Evolutionary conservation across 2,113 vertebrate genomes (phyloP).

Genomic region (Plotosus lineatus): DNA sequence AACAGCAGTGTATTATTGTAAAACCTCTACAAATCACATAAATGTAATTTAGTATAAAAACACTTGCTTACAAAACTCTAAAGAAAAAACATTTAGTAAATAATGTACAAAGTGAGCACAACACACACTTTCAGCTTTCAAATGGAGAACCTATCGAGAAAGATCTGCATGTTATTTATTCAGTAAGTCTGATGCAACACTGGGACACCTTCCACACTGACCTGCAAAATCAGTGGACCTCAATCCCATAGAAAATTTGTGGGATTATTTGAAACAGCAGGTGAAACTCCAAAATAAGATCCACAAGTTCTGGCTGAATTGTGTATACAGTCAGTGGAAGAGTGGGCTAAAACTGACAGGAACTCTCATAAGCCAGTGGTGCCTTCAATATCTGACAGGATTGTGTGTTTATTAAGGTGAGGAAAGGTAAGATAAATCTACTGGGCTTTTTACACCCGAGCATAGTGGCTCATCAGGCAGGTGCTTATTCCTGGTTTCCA

Average conservation of each 20-base stretch:
- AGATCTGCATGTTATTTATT: not conserved
- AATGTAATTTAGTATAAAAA: not conserved
- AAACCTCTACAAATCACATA: not conserved
- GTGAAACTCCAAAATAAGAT: slow-evolving; percentile 12
- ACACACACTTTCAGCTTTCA: not conserved
- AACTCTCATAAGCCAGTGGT: not conserved
- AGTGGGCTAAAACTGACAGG: slow-evolving; percentile 19
- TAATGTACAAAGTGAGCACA: not conserved
- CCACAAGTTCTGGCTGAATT: slow-evolving; percentile 13
- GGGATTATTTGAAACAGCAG: slow-evolving; percentile 13
- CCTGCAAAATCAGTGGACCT: slow-evolving; percentile 8
- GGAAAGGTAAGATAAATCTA: too few relatives aligned
- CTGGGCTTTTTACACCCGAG: too few relatives aligned
- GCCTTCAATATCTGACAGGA: slow-evolving; percentile 6
- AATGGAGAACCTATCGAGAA: not conserved
- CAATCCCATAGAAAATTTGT: not conserved
- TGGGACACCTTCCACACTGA: slow-evolving; percentile 1
- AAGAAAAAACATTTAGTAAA: not conserved
- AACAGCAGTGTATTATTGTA: not conserved
- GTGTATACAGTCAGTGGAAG: slow-evolving; percentile 7
- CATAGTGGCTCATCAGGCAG: too few relatives aligned
- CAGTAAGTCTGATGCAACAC: not conserved
- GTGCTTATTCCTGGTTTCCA: too few relatives aligned
- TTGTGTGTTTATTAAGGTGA: not conserved
- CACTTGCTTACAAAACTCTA: not conserved